A percentile compares a stretch with the other conserved stretches of the same genome.
Evolutionary conservation across 2,888 invertebrate genomes (phyloP).

Genomic region (Hesperia comma): DNA sequence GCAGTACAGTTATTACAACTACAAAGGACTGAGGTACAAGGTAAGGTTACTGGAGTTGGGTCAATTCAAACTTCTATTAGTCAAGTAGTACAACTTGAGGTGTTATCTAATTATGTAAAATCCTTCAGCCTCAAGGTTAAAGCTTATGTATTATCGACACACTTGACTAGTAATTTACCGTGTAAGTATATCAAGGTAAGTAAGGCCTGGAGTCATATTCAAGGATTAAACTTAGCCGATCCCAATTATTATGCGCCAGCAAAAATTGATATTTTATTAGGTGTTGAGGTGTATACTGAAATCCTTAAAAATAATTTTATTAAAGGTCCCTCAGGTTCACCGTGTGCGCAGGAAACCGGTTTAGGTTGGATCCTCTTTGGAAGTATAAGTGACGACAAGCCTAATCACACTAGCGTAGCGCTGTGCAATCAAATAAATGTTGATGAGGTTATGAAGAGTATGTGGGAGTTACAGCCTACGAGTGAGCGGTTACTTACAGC

Average conservation of each 20-base stretch:
- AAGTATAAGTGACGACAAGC: conserved; percentile 6
- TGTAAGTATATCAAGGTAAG: conserved; percentile 24
- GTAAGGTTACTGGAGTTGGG: conserved; percentile 39
- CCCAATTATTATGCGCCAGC: conserved; percentile 30
- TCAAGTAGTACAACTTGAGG: conserved; percentile 33
- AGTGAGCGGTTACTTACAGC: conserved; percentile 1
- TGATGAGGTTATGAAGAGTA: conserved; percentile 14
- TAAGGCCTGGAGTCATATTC: conserved; percentile 31
- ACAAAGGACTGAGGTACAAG: conserved; percentile 28
- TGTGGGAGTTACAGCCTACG: conserved; percentile 22
- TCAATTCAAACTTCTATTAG: conserved; percentile 25
- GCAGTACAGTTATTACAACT: conserved; percentile 38
- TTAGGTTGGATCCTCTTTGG: conserved; percentile 38
- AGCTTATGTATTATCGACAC: conserved; percentile 34
- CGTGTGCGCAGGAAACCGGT: conserved; percentile 37
- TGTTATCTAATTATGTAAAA: conserved; percentile 36
- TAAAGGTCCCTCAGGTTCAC: conserved; percentile 25
- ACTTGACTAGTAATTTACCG: conserved; percentile 33
- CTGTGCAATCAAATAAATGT: conserved; percentile 16
- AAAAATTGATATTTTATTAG: conserved; percentile 31
- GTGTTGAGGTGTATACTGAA: conserved; percentile 32
- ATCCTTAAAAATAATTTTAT: conserved; percentile 25
- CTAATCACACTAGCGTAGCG: conserved; percentile 5
- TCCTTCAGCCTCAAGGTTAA: conserved; percentile 34
- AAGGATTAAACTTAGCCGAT: conserved; percentile 35